These are phyloP conservation scores for Caracal caracal DNA, from an alignment of 2,113 vertebrate species.

Conservation along the genomic window DNA sequence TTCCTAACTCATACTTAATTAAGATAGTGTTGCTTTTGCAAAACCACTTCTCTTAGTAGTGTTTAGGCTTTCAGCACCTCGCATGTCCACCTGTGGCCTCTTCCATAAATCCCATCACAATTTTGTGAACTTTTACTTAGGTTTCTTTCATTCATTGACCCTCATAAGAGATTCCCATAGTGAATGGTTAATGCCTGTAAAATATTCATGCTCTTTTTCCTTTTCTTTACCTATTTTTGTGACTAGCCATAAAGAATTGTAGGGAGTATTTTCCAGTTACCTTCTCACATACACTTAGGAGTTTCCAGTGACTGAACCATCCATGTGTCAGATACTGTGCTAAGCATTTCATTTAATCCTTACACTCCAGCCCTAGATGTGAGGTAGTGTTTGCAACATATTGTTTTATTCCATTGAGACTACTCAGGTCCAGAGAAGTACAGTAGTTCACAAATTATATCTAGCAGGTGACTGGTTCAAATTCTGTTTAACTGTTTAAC, in stretches of 20 bases:
- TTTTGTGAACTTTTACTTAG: neutral
- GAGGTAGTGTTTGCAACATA: neutral
- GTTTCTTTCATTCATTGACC: neutral
- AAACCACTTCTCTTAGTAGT: neutral
- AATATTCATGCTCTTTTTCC: neutral
- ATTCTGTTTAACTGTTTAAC: neutral
- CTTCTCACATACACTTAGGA: neutral
- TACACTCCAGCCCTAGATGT: neutral
- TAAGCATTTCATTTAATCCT: neutral
- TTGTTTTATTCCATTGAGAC: neutral
- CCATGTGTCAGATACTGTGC: fast-evolving
- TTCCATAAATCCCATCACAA: neutral
- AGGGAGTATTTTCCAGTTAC: neutral
- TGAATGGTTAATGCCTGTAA: neutral
- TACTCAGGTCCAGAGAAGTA: neutral
- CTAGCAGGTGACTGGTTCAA: neutral
- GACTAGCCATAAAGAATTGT: neutral
- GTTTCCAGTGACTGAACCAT: neutral
- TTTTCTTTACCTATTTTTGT: neutral
- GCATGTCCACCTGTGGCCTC: neutral
- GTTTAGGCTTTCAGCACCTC: neutral
- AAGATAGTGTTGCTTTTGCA: neutral
- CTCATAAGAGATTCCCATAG: neutral
- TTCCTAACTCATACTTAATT: neutral
- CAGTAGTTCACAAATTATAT: neutral